These are phyloP conservation scores for Harpagus bidentatus DNA, from an alignment of 2,113 vertebrate species.

Conservation along the genomic window DNA sequence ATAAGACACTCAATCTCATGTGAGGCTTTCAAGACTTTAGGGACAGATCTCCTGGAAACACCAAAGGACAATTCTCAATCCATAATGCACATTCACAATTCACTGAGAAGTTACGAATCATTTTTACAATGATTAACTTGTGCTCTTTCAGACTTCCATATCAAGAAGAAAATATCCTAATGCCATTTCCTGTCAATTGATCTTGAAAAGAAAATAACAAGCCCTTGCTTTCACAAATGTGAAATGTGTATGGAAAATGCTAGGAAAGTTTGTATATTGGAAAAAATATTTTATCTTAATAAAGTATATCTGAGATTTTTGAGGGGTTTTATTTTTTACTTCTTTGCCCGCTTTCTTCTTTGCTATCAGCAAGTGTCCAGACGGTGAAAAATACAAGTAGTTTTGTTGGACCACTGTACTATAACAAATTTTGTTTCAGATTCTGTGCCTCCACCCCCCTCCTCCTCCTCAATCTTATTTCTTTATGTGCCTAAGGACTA, in stretches of 20 bases:
- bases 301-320: neutral
- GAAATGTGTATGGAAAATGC: neutral
- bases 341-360: neutral
- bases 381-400: neutral
- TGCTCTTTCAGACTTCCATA: neutral
- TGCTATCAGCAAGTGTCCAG: neutral
- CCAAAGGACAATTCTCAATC: neutral
- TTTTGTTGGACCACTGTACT: neutral
- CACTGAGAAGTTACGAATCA: neutral
- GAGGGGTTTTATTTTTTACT: accelerated
- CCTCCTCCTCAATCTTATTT: neutral
- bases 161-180: neutral
- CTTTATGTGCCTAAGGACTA: neutral
- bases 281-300: neutral
- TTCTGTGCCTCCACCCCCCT: accelerated
- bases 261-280: neutral
- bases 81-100: neutral
- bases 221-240: neutral
- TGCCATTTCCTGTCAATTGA: neutral
- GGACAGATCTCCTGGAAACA: neutral
- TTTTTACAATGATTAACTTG: neutral
- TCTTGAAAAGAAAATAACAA: neutral
- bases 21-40: too few species aligned
- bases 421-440: neutral
- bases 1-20: neutral